Conservation (phyloP, 2,888 invertebrate genomes). For the Eristalinus sepulchralis region DNA sequence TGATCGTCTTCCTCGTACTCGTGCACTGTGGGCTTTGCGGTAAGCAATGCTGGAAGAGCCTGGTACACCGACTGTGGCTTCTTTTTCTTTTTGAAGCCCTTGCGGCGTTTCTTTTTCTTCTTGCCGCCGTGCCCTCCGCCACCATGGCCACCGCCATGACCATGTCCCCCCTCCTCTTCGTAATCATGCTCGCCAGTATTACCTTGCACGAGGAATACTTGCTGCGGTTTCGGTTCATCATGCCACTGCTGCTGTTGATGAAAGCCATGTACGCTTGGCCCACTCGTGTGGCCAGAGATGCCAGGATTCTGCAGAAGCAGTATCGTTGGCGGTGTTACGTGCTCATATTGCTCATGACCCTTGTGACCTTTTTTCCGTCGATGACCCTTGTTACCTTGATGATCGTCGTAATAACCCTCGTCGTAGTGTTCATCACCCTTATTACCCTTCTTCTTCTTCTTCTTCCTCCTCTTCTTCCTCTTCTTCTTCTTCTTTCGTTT, state of each 20-base stretch:
- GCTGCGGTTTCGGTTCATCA: slow-evolving; percentile 54
- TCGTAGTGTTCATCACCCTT: slow-evolving; percentile 33
- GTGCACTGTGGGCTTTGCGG: slow-evolving; percentile 24
- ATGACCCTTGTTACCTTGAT: slow-evolving; percentile 30
- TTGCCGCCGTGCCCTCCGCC: slow-evolving; percentile 73
- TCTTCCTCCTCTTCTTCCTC: slow-evolving; percentile 49
- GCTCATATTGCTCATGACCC: slow-evolving; percentile 41
- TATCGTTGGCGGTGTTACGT: slow-evolving; percentile 76
- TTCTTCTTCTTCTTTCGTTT: slow-evolving; percentile 73
- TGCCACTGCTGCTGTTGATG: slow-evolving; percentile 50
- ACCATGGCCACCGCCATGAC: slow-evolving; percentile 68
- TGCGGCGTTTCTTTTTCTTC: slow-evolving; percentile 56
- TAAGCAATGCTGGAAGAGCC: slow-evolving; percentile 47
- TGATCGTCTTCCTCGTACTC: slow-evolving; percentile 28
- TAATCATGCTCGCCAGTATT: slow-evolving; percentile 22
- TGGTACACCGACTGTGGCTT: slow-evolving; percentile 38
- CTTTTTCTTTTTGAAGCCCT: slow-evolving; percentile 45
- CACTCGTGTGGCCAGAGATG: slow-evolving; percentile 19
- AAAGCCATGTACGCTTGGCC: slow-evolving; percentile 21
- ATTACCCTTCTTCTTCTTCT: slow-evolving; percentile 54
- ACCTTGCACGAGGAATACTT: slow-evolving; percentile 44
- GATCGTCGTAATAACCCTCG: slow-evolving; percentile 23
- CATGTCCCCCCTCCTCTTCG: slow-evolving; percentile 43
- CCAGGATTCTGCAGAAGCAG: slow-evolving; percentile 75
- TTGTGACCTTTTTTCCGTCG: slow-evolving; percentile 72